Evolutionary conservation across 2,113 vertebrate species (phyloP).

Genomic region (Trachemys scripta): DNA sequence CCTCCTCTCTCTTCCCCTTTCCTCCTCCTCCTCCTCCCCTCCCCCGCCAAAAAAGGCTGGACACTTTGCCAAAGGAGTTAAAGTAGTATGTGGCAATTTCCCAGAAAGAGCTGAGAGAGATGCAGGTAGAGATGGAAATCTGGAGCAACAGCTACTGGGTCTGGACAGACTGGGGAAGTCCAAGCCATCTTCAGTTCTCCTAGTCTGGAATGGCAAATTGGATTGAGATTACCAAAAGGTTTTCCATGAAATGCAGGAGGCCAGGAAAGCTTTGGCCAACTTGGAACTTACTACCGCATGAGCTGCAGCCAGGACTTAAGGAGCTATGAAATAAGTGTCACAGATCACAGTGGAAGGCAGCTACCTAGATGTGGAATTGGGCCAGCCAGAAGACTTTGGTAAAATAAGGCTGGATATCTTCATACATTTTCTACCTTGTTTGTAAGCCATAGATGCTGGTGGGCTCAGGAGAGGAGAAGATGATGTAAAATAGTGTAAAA

Average conservation of each 20-base stretch:
- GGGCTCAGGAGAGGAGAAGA: no score
- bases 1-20: no score
- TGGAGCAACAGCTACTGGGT: not conserved
- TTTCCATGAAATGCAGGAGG: fast-evolving
- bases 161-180: not conserved
- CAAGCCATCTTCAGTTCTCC: not conserved
- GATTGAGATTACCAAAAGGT: not conserved
- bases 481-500: not conserved
- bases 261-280: not conserved
- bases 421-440: not conserved
- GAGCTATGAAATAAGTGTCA: not conserved
- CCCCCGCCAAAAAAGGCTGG: not conserved
- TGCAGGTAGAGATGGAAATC: not conserved
- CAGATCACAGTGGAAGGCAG: not conserved
- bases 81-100: not conserved
- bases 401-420: not conserved
- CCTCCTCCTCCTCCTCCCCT: no score
- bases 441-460: not conserved
- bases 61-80: not conserved
- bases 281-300: not conserved
- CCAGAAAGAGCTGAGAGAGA: not conserved
- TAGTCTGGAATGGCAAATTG: not conserved
- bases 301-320: not conserved
- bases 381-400: not conserved
- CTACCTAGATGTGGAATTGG: not conserved